A percentile compares a stretch with the other conserved stretches of the same genome.
Conservation (phyloP, 2,113 vertebrate genomes). For the Lepisosteus oculatus region DNA sequence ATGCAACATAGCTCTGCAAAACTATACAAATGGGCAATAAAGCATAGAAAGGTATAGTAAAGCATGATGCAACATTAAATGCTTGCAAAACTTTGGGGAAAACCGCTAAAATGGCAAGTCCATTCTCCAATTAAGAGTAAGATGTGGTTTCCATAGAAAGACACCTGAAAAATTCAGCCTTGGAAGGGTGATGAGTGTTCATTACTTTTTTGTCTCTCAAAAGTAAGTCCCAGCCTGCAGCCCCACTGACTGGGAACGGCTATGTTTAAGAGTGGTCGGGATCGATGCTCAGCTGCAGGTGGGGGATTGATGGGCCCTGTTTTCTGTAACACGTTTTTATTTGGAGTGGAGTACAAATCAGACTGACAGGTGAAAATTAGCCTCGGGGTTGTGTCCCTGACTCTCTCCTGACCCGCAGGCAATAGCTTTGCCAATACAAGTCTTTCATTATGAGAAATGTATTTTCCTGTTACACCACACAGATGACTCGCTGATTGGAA, state of each 20-base stretch:
- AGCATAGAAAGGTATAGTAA: too few species aligned
- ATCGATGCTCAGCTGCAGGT: not conserved
- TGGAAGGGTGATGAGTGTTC: not conserved
- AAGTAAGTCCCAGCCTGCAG: not conserved
- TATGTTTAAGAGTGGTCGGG: not conserved
- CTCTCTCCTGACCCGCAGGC: slow-evolving; percentile 9
- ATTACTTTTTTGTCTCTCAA: not conserved
- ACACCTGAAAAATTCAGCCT: not conserved
- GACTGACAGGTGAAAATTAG: slow-evolving; percentile 19
- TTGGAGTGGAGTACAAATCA: slow-evolving; percentile 18
- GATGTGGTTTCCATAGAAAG: too few species aligned
- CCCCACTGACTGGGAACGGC: not conserved
- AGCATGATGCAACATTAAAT: too few species aligned
- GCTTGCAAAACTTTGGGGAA: too few species aligned
- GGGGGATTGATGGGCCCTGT: not conserved
- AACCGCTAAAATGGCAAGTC: too few species aligned
- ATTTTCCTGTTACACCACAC: not conserved
- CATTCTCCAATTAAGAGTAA: too few species aligned
- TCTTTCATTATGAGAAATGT: not conserved
- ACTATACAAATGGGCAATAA: too few species aligned
- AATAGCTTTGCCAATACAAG: not conserved
- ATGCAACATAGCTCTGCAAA: too few species aligned
- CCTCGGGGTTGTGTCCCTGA: slow-evolving; percentile 21
- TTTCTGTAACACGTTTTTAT: not conserved
- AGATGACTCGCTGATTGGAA: slow-evolving; percentile 3